phyloP scores from a whole-genome alignment of 2,113 vertebrate species.

The Physeter macrocephalus region DNA sequence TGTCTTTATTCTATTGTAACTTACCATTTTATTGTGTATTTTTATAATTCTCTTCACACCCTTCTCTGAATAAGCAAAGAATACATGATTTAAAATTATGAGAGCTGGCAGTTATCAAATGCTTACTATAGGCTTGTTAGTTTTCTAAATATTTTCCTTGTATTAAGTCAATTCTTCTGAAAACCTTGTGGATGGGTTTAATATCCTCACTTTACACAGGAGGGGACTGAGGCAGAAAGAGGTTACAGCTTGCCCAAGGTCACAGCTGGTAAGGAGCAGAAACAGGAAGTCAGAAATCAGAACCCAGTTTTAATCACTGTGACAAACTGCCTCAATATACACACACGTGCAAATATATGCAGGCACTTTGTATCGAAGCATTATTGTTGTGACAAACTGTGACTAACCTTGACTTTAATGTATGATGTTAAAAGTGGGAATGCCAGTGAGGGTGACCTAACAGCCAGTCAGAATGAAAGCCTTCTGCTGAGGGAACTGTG shows the following conservation, averaged over 20 bases:
- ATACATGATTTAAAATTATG: background rate
- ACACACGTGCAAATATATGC: background rate
- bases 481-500: background rate
- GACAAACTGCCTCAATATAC: background rate
- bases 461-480: background rate
- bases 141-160: background rate
- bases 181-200: background rate
- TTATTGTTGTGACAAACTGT: background rate
- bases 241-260: background rate
- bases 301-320: background rate
- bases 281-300: background rate
- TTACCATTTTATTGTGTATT: background rate
- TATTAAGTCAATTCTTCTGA: background rate
- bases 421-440: background rate
- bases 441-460: no score
- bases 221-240: background rate
- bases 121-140: background rate
- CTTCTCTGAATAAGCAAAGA: background rate
- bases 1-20: background rate
- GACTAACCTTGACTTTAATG: background rate
- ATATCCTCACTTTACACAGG: background rate
- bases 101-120: background rate
- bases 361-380: background rate
- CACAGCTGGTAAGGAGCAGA: background rate
- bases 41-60: background rate